phyloP scores from a whole-genome alignment of 2,888 invertebrate species.

The Hirtodrosophila confusa region DNA sequence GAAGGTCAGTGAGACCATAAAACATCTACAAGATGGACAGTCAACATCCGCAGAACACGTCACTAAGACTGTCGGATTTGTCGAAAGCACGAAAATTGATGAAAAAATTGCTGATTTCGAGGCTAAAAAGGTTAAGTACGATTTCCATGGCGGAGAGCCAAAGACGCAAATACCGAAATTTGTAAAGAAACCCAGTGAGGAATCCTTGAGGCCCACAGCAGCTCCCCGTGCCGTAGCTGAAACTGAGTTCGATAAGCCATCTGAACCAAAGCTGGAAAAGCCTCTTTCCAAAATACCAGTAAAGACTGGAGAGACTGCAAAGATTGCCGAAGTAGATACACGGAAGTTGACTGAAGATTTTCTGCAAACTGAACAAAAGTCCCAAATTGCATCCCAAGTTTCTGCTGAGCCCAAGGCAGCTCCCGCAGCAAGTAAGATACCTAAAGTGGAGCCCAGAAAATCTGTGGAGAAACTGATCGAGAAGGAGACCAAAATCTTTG shows the following conservation, averaged over 20 bases:
- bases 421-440: conserved; percentile 68
- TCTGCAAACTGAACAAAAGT: conserved; percentile 61
- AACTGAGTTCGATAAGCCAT: conserved; percentile 46
- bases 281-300: conserved; percentile 66
- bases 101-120: conserved; percentile 76
- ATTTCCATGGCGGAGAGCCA: conserved; percentile 75
- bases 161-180: conserved; percentile 66
- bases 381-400: conserved; percentile 27
- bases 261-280: conserved; percentile 59
- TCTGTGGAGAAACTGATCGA: conserved; percentile 56
- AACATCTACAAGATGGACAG: conserved; percentile 56
- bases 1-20: conserved; percentile 71
- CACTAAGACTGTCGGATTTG: conserved; percentile 44
- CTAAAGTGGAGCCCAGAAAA: conserved; percentile 70
- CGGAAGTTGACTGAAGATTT: conserved; percentile 66
- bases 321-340: conserved; percentile 53
- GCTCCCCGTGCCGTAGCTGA: conserved; percentile 65
- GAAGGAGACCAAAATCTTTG: conserved; percentile 55
- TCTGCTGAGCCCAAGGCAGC: conserved; percentile 47
- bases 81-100: conserved; percentile 67
- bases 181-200: conserved; percentile 54
- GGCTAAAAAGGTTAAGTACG: conserved; percentile 74
- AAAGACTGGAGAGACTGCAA: conserved; percentile 40
- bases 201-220: conserved; percentile 59
- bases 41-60: conserved; percentile 37